Base-by-base conservation (phyloP, 2,797 vertebrate genomes). In the Catharus ustulatus region DNA sequence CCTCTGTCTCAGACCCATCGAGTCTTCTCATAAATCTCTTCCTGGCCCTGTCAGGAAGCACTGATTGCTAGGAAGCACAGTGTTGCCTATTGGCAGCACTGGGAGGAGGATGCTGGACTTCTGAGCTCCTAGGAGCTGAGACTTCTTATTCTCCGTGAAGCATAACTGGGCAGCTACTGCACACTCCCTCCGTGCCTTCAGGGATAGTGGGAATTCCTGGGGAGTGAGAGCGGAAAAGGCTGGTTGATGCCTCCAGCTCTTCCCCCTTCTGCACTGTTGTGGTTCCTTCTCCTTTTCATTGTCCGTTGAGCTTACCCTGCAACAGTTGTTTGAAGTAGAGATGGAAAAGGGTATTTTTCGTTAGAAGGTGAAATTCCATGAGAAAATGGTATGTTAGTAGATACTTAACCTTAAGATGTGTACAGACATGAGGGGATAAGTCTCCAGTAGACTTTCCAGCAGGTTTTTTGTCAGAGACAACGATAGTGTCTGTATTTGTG, bases 71-170 rank as follows among this genome's bases (percentile, higher is more conserved):
- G 49, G 16, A 51, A 51, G 49, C 49, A 51, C 6, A 32, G 51
- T 20, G 4, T 21, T 73, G 43, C 23, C 21, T 64, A 0, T 54
- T 7, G 6, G 36, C 62, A 74, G 18, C 2, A 1, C 11, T 36
- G 42, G 68, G 34, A 67, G 49, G 40, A 66, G 24, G 29, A 27
- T 63, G 17, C 15, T 45, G 27, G 21, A 46, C 2, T 1, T 26
- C 20, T 24, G 48, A 88, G 10, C 15, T 87, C 52, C 23, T 43
- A 19, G 74, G 17, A 67, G 8, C 34, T 17, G 67, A 46, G 36
- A 40, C 17, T 15, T 62, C 46, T 82, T 7, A 1, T 64, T 17
- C 43, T 45, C 34, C 0, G 0, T 61, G 55, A 34, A 72, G 17
- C 26, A 5, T 32, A 15, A 15, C 45, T 55, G 29, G 46, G 20